Base-by-base conservation (phyloP, 1,140 invertebrate genomes). In the Drosophila kanapiae region DNA sequence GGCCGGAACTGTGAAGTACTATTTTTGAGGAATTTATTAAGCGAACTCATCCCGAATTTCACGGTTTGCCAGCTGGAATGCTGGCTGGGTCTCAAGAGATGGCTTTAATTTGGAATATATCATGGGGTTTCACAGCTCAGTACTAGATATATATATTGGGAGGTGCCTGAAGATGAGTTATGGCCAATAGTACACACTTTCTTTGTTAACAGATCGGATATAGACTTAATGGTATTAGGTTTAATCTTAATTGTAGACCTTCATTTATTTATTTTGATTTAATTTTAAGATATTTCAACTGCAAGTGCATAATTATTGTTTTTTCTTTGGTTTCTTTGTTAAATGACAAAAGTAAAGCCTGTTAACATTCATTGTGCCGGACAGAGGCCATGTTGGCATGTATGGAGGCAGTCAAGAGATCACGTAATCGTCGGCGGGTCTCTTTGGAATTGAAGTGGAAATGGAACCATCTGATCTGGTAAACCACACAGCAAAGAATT, bases 21-120 rank as follows among this genome's bases (percentile, higher is more conserved):
- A 23, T 51, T 72, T 54, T 51, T 60, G 45, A 71, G 45, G 43
- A 72, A 72, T 70, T 71, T 48, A 71, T 71, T 71, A 69, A 69
- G 33, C 27, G 33, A 57, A 69, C 65, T 47, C 49, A 69, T 48
- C 31, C 45, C 16, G 40, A 72, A 72, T 71, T 59, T 71, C 67
- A 70, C 31, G 67, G 4, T 2, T 35, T 45, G 8, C 23, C 48
- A 68, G 45, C 48, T 49, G 69, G 67, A 45, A 54, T 37, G 51
- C 51, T 5, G 48, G n/a, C 9, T 31, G 31, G 31, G 6, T 35
- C 33, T 6, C 1, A n/a, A 13, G 16, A 27, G 38, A 45, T 43
- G 18, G 37, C 10, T 40, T 40, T 7, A 18, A 31, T 23, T 16
- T 33, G 29, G 57, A 29, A 18, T 38, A 13, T 14, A 56, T 7